Evolutionary conservation across 64 coral and sea anemone species (phyloP).

Genomic region (Actinia tenebrosa): DNA sequence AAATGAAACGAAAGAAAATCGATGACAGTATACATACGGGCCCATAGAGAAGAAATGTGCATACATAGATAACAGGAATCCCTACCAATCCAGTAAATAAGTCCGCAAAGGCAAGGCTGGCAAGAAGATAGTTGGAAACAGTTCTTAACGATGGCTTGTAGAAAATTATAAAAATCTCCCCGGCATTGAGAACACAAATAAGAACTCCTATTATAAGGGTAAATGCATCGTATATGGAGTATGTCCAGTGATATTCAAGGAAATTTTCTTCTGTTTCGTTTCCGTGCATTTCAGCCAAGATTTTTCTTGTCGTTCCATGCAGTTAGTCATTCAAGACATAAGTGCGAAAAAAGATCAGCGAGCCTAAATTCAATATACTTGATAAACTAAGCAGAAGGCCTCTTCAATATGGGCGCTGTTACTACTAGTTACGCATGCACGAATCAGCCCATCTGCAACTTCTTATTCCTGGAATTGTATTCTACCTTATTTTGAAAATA

Average conservation of each 20-base stretch:
- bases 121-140: constrained; percentile 25
- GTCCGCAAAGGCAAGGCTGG: constrained; percentile 39
- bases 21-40: constrained; percentile 10
- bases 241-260: not conserved
- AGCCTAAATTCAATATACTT: not conserved
- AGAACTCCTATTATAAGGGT: constrained; percentile 24
- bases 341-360: too few relatives aligned
- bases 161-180: constrained; percentile 28
- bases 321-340: not conserved
- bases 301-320: not conserved
- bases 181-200: constrained; percentile 21
- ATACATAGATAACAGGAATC: constrained; percentile 25
- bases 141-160: constrained; percentile 15
- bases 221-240: not conserved
- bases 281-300: too few relatives aligned
- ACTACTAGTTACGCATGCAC: not conserved
- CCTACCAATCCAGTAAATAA: constrained; percentile 32
- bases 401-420: not conserved
- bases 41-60: not conserved
- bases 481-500: not conserved
- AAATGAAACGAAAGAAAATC: constrained; percentile 31
- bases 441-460: not conserved
- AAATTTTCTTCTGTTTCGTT: not conserved
- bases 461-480: not conserved
- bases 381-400: not conserved